Evolutionary conservation across 2,113 vertebrate genomes (phyloP).

Genomic region (Nibea coibor): DNA sequence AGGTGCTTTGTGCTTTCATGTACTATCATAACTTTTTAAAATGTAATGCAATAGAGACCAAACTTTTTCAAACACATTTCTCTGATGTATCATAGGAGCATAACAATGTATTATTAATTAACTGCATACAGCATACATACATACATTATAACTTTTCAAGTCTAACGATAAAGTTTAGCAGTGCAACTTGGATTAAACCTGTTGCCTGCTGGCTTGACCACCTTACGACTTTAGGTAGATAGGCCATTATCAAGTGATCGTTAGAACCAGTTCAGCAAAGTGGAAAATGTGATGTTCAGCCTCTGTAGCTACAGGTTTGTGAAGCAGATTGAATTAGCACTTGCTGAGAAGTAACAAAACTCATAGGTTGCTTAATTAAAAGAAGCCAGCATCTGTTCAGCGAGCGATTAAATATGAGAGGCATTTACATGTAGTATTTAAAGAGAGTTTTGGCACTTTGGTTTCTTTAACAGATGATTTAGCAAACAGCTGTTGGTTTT

Average conservation of each 20-base stretch:
- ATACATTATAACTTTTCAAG: constrained; percentile 16
- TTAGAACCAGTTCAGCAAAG: constrained; percentile 78
- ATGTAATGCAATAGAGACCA: constrained; percentile 20
- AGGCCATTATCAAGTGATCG: constrained; percentile 74
- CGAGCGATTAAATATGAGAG: constrained; percentile 76
- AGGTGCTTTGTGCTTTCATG: constrained; percentile 45
- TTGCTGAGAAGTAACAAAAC: constrained; percentile 71
- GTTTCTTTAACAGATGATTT: constrained; percentile 83
- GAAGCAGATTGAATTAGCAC: constrained; percentile 71
- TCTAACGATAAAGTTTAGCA: constrained; percentile 29
- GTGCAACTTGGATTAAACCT: constrained; percentile 34
- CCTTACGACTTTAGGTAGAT: constrained; percentile 48
- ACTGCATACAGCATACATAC: background rate
- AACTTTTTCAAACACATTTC: constrained; percentile 18
- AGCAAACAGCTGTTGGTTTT: constrained; percentile 79
- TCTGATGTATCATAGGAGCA: constrained; percentile 2
- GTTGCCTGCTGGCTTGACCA: constrained; percentile 45
- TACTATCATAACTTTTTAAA: constrained; percentile 20
- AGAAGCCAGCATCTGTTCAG: constrained; percentile 78
- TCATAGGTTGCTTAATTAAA: constrained; percentile 81
- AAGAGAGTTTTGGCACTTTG: constrained; percentile 68
- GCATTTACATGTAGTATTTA: constrained; percentile 75
- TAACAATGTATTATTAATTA: constrained; percentile 7
- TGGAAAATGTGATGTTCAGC: constrained; percentile 78
- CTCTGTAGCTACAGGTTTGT: constrained; percentile 74